Percentiles rank a stretch among this genome's conserved stretches.
phyloP scores from a whole-genome alignment of 1,140 invertebrate species.

The Steinernema khuongi region DNA sequence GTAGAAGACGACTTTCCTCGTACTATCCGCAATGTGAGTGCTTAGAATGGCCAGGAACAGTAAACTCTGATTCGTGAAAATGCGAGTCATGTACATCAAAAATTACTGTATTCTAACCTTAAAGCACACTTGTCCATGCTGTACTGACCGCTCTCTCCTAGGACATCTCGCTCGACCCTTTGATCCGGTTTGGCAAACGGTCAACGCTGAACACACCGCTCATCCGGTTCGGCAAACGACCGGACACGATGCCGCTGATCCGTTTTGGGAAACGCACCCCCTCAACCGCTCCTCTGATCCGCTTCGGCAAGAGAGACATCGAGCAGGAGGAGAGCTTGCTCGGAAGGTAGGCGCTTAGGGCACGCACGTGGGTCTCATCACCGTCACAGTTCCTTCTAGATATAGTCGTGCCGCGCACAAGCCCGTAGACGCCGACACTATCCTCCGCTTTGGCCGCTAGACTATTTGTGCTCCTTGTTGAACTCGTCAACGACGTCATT shows the following conservation, averaged over 20 bases:
- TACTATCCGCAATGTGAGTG: background rate
- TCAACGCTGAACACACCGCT: conserved; percentile 8
- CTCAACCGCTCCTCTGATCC: conserved; percentile 31
- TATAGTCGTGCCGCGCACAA: conserved; percentile 24
- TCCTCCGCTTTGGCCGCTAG: conserved; percentile 31
- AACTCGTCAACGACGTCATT: background rate
- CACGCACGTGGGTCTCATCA: conserved; percentile 4
- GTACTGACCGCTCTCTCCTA: background rate
- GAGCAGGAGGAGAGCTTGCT: conserved; percentile 12
- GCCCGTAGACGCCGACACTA: conserved; percentile 30
- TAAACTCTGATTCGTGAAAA: no score
- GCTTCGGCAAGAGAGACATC: conserved; percentile 35
- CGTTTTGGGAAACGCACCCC: conserved; percentile 41
- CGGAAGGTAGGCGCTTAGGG: background rate
- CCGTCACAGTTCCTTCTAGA: conserved; percentile 20
- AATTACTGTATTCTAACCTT: no score
- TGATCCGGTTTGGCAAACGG: conserved; percentile 17
- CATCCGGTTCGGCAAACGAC: conserved; percentile 35
- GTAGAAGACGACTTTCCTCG: background rate
- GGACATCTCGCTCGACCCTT: conserved; percentile 1
- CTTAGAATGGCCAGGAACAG: no score
- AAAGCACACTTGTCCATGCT: background rate
- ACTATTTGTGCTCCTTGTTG: background rate
- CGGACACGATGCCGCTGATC: conserved; percentile 34
- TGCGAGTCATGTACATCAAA: no score